These are phyloP conservation scores for Synanthedon myopaeformis DNA, from an alignment of 2,888 invertebrate species.

Conservation along the genomic window DNA sequence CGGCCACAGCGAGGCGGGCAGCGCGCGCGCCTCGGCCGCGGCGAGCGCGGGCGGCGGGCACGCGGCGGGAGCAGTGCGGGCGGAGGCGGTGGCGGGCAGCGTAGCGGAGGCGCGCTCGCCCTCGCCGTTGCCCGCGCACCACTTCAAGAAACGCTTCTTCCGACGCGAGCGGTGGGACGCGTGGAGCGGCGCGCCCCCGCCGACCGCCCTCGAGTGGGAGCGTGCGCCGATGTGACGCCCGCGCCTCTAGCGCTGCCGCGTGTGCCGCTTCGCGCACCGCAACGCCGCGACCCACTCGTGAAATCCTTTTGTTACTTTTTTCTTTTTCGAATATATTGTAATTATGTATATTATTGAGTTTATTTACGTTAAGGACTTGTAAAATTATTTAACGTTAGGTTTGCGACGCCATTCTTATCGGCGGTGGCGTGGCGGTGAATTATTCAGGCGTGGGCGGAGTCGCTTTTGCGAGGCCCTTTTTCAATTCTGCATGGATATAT, in stretches of 20 bases:
- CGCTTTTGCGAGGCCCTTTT: neutral
- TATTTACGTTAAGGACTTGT: constrained; percentile 64
- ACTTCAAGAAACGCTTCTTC: constrained; percentile 89
- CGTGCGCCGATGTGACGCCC: constrained; percentile 62
- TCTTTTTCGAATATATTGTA: constrained; percentile 64
- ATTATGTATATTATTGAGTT: constrained; percentile 69
- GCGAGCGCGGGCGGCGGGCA: constrained; percentile 30
- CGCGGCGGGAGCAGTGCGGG: constrained; percentile 35
- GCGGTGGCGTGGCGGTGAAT: constrained; percentile 19
- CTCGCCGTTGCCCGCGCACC: constrained; percentile 68
- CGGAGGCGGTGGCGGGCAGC: constrained; percentile 16
- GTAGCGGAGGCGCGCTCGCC: constrained; percentile 60
- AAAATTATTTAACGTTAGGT: constrained; percentile 58
- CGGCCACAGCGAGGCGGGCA: constrained; percentile 75
- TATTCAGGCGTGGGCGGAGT: too few species aligned
- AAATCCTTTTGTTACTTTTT: constrained; percentile 35
- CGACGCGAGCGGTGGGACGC: constrained; percentile 78
- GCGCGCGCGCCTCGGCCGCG: constrained; percentile 28
- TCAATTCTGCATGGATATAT: neutral
- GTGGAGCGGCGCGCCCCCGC: constrained; percentile 53
- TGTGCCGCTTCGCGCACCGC: constrained; percentile 14
- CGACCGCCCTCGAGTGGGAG: constrained; percentile 57
- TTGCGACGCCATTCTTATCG: constrained; percentile 31
- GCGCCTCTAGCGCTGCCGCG: constrained; percentile 28
- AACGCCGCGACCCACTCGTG: constrained; percentile 12